phyloP scores from a whole-genome alignment of 2,888 invertebrate genomes.

The Mythimna loreyi region DNA sequence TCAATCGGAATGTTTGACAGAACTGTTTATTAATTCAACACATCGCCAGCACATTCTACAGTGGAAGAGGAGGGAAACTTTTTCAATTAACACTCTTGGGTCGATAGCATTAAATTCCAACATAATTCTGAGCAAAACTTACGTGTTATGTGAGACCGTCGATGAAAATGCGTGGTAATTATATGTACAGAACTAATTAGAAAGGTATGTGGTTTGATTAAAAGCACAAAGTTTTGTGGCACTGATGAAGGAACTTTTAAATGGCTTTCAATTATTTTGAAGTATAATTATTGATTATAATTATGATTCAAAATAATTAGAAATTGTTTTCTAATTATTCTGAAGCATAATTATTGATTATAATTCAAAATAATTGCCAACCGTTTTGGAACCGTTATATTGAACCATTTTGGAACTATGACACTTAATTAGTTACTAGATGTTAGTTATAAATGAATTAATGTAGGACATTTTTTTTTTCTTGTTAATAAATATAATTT shows the following conservation, averaged over 20 bases:
- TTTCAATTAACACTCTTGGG: conserved; percentile 86
- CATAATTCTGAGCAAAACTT: conserved; percentile 76
- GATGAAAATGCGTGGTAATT: conserved; percentile 66
- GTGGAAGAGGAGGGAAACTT: conserved; percentile 78
- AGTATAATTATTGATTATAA: too few relatives aligned
- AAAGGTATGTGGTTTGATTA: conserved; percentile 21
- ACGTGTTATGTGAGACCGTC: conserved; percentile 67
- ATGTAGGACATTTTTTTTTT: too few relatives aligned
- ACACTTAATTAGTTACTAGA: too few relatives aligned
- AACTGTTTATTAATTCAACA: conserved; percentile 84
- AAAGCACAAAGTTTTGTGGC: conserved; percentile 15
- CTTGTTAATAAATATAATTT: too few relatives aligned
- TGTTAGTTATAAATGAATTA: too few relatives aligned
- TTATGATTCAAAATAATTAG: too few relatives aligned
- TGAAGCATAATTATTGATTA: background rate
- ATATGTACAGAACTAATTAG: conserved; percentile 56
- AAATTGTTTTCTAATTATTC: background rate
- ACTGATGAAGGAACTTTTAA: conserved; percentile 1
- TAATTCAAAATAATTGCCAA: too few relatives aligned
- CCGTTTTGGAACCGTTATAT: too few relatives aligned
- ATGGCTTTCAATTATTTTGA: background rate
- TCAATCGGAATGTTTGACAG: conserved; percentile 80
- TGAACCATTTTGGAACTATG: too few relatives aligned
- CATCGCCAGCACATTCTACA: conserved; percentile 77
- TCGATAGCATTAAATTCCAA: conserved; percentile 85